Base-by-base conservation (phyloP, 1,140 invertebrate species). In the Caenorhabditis inopinata region DNA sequence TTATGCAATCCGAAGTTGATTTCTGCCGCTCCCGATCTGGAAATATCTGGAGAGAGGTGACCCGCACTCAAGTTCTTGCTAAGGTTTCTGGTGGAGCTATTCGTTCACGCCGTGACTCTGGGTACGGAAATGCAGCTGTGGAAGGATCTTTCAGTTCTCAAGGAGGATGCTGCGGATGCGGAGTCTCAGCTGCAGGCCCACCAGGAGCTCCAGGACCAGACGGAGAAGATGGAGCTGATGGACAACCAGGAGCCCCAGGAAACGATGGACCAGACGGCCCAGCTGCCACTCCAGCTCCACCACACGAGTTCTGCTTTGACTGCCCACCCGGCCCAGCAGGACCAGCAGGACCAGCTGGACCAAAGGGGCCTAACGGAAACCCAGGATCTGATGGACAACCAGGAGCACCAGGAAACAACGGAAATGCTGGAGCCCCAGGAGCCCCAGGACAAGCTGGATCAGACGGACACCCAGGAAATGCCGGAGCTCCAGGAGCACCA, bases 101-200 rank as follows among this genome's bases (percentile, higher is more conserved):
- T 27, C 27, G 73, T 21, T 21, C n/a, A 6, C 29, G 32, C 73
- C 48, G 48, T 51, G 6, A 51, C 6, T 5, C 27, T 25, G 73
- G 73, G 21, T 11, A 18, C 38, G 73, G 32, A 38, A 35, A 5
- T 7, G 73, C 73, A n/a, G 79, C 29, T n/a, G 79, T 81, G n/a
- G 79, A 81, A 46, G 79, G 79, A 42, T 21, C 68, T 6, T 18
- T 23, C 16, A 27, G 45, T 16, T 53, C 38, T 23, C 78, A 78
- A 58, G 82, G 82, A 82, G 81, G 81, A 68, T 83, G 83, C 82
- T 83, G 83, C 51, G 83, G 83, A 29, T 85, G 85, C 46, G 85
- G 85, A 49, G 79, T 82, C 21, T 79, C 78, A 46, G 75, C 81
- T 38, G 78, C 85, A 38, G 85, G 85, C 58, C 83, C 85, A n/a